Evolutionary conservation across 1,140 invertebrate genomes (phyloP).

Genomic region (Dendrolimus punctatus): DNA sequence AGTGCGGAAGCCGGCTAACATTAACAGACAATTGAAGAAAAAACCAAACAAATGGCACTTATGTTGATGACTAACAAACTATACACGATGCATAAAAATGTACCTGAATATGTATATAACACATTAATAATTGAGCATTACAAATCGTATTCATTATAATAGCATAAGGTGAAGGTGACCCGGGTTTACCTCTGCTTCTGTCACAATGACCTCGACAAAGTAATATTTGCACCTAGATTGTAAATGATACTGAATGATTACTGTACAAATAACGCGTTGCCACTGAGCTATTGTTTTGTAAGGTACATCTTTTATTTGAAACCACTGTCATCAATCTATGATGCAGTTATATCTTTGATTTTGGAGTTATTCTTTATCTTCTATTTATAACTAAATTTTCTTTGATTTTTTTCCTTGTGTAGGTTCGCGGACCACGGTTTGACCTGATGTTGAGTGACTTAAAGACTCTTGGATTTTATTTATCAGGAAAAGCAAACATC

Average conservation of each 20-base stretch:
- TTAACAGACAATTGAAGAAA: background rate
- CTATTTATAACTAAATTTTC: too few relatives aligned
- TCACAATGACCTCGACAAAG: constrained; percentile 13
- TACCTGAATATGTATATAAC: background rate
- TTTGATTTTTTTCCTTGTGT: too few relatives aligned
- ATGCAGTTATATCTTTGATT: too few relatives aligned
- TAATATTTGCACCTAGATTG: constrained; percentile 14
- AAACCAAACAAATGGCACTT: background rate
- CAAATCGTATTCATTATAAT: constrained; percentile 3
- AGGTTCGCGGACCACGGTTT: too few relatives aligned
- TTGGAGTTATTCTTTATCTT: too few relatives aligned
- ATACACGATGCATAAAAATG: too few relatives aligned
- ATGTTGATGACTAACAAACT: too few relatives aligned
- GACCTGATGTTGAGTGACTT: too few relatives aligned
- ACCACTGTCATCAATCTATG: too few relatives aligned
- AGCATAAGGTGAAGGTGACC: constrained; percentile 13
- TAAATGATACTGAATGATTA: constrained; percentile 2
- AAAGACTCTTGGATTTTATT: too few relatives aligned
- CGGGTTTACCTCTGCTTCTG: constrained; percentile 10
- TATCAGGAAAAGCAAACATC: too few relatives aligned
- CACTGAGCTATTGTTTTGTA: background rate
- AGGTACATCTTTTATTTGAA: too few relatives aligned
- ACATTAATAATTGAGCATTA: background rate
- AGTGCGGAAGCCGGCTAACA: background rate
- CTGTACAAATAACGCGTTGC: background rate